Evolutionary conservation across 2,113 vertebrate genomes (phyloP), one percentile per base, ranked within the genome.

Genomic region (Uropsilus gracilis): DNA sequence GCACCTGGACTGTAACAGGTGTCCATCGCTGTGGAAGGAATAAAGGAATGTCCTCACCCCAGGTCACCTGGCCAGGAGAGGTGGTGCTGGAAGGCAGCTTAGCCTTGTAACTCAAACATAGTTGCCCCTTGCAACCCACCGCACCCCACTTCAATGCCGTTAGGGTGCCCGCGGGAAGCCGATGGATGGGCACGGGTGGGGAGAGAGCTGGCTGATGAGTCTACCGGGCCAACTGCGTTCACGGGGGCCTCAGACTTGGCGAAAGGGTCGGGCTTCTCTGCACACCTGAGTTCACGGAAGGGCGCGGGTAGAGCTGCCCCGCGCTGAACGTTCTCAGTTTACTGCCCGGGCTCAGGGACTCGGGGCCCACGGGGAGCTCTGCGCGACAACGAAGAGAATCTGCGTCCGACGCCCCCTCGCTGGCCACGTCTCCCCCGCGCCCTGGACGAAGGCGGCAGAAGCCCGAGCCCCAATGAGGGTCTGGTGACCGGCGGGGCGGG

Each of bases 401-500:
- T 14, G 82, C 26, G 57, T 13, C 30, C 14, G 4, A 44, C 3
- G 50, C 34, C 32, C 16, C 30, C 39, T 59, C 24, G 16, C n/a
- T 17, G 1, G 18, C 28, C 30, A 46, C 4, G 11, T 17, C 46
- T 53, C 30, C 0, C 4, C 1, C 48, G 66, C 55, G 59, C 42
- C 42, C 12, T 2, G 44, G 28, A 42, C 42, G 3, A 32, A 57
- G 64, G 26, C 42, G 28, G 71, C 66, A 8, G 72, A 80, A 12
- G 6, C 17, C 28, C 11, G 11, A 14, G 20, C 39, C 37, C 7
- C 26, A 2, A 18, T 18, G 30, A 26, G 4, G 28, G 59, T 28
- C 8, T 1, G 0, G 20, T 2, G 30, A 18, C 4, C 0, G 46
- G 28, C 0, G 37, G 26, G 28, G n/a, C 24, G n/a, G n/a, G n/a